Percentiles rank a stretch among this genome's conserved stretches.
Evolutionary conservation across 2,888 invertebrate species (phyloP).

Genomic region (Acleris laterana): DNA sequence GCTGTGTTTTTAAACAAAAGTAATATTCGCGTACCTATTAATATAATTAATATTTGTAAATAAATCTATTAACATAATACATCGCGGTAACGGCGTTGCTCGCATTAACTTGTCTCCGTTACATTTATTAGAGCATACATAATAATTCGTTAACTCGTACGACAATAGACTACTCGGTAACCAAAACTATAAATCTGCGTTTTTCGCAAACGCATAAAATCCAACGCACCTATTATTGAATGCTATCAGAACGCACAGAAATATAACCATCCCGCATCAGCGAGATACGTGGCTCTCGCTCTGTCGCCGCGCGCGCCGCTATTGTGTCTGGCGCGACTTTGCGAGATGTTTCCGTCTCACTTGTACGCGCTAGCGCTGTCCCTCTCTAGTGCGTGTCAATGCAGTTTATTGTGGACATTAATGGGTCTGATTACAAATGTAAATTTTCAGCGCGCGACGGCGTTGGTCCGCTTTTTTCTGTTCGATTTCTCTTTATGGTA

Average conservation of each 20-base stretch:
- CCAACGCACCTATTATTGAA: constrained; percentile 78
- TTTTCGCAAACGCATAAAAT: constrained; percentile 82
- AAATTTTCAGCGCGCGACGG: constrained; percentile 80
- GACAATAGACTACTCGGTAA: constrained; percentile 74
- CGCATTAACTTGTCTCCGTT: constrained; percentile 50
- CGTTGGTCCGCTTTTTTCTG: constrained; percentile 77
- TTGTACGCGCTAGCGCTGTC: constrained; percentile 65
- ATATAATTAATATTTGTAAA: too few species aligned
- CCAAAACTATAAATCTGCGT: constrained; percentile 76
- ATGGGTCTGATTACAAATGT: constrained; percentile 83
- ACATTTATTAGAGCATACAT: constrained; percentile 43
- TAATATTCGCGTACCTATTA: too few species aligned
- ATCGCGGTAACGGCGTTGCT: constrained; percentile 40
- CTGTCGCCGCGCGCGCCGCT: constrained; percentile 74
- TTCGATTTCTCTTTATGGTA: constrained; percentile 75
- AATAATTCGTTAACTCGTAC: constrained; percentile 45
- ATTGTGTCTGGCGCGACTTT: constrained; percentile 77
- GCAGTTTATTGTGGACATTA: constrained; percentile 83
- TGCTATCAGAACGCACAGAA: constrained; percentile 52
- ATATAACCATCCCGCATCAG: constrained; percentile 53
- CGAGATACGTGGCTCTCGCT: constrained; percentile 61
- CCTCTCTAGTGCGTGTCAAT: constrained; percentile 72
- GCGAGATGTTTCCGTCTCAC: constrained; percentile 57
- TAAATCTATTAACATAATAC: constrained; percentile 35
- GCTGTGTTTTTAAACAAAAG: too few species aligned